Conservation (phyloP, 2,888 invertebrate species). For the Chromoteleia sp. region DNA sequence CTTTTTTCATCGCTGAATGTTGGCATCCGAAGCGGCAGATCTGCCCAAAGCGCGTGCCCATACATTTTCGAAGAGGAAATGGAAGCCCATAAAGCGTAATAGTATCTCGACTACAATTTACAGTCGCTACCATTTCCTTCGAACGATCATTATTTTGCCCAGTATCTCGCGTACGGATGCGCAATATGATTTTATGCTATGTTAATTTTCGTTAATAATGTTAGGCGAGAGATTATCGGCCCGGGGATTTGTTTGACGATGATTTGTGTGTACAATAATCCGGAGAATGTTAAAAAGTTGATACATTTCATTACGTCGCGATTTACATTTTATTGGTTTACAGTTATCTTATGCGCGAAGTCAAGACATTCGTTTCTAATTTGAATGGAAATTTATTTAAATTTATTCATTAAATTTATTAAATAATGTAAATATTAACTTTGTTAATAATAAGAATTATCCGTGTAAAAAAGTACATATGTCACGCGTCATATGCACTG, state of each 20-base stretch:
- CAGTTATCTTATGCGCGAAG: no score
- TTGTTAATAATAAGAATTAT: no score
- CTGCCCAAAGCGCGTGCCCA: conserved; percentile 67
- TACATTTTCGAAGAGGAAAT: conserved; percentile 68
- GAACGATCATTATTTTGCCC: conserved; percentile 62
- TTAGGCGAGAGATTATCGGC: conserved; percentile 34
- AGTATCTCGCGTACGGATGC: conserved; percentile 50
- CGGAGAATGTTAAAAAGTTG: no score
- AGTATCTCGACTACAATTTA: conserved; percentile 68
- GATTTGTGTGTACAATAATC: no score
- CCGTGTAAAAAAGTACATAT: no score
- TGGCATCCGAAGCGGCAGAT: conserved; percentile 61
- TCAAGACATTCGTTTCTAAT: no score
- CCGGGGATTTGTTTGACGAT: conserved; percentile 1
- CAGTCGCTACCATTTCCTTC: conserved; percentile 68
- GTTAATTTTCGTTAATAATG: conserved; percentile 62
- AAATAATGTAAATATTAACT: no score
- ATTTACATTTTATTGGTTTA: no score
- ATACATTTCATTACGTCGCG: no score
- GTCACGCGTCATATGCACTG: no score
- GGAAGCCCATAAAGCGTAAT: conserved; percentile 69
- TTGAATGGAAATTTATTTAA: no score
- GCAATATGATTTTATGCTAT: conserved; percentile 61
- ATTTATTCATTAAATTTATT: no score
- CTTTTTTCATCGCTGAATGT: conserved; percentile 60